Evolutionary conservation across 2,113 vertebrate genomes (phyloP).

Genomic region (Coptodon bakossiorum): DNA sequence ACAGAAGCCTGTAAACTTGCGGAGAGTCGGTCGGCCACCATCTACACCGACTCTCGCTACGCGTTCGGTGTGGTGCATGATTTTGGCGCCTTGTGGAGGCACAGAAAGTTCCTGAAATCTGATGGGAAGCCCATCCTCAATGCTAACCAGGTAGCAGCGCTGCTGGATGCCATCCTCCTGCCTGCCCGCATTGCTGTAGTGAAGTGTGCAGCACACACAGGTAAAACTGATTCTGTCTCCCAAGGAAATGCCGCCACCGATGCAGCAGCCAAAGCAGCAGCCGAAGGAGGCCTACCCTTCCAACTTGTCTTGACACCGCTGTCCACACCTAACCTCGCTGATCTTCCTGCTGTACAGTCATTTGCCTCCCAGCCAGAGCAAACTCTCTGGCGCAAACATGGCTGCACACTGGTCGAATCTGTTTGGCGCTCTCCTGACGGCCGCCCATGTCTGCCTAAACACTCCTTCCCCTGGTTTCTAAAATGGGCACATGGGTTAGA

Average conservation of each 20-base stretch:
- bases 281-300: no score
- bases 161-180: fast-evolving
- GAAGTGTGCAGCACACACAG: neutral
- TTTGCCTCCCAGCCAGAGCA: no score
- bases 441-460: no score
- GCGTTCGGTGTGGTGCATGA: fast-evolving
- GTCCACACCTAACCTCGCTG: no score
- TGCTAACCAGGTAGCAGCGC: neutral
- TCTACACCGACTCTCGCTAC: neutral
- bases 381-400: no score
- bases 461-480: no score
- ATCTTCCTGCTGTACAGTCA: no score
- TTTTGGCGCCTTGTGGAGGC: neutral
- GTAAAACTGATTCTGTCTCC: neutral
- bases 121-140: neutral
- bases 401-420: no score
- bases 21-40: fast-evolving
- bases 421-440: fast-evolving
- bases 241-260: fast-evolving
- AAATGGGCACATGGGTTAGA: no score
- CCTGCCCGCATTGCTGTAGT: fast-evolving
- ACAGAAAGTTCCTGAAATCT: neutral
- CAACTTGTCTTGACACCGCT: no score
- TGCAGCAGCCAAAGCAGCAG: fast-evolving
- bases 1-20: neutral